Evolutionary conservation across 2,797 vertebrate genomes (phyloP), one percentile per base, ranked within the genome.

Genomic region (Heliangelus exortis): DNA sequence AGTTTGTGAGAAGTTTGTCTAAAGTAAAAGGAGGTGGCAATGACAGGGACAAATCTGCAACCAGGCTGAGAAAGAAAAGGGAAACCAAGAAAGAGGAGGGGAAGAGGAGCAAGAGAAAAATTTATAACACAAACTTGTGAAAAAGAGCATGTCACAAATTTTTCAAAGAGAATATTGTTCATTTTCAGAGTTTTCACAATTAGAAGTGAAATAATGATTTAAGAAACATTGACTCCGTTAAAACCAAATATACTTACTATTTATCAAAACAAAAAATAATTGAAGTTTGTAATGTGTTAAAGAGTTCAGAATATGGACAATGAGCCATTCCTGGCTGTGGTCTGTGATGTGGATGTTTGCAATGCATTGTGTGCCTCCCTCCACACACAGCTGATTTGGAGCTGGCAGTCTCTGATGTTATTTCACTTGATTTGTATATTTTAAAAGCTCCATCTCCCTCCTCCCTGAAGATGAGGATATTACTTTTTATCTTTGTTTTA

Each of bases 341-440:
- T 36, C 69, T 48, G 62, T 75, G 73, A 58, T 25, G 39, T 22
- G 75, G 25, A 41, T 84, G n/a, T 65, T n/a, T 80, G n/a, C 84
- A 94, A 96, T 69, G 21, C 18, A 16, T 78, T 84, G 17, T 78
- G 82, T 59, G 53, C 15, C 5, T 86, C 67, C 48, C 71, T 25
- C 47, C 9, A 59, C 28, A 31, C 53, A 89, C 81, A 79, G 95
- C 82, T 95, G 75, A 81, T 83, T 54, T 82, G 65, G 58, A 54
- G 23, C 76, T 93, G 72, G 80, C 83, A 84, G 72, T 14, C 74
- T 62, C 47, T n/a, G 69, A 39, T 93, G 72, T 87, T 91, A 54
- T 62, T 81, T 87, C 22, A 59, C 90, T 94, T 87, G 75, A 80
- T 84, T 94, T 89, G 83, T 95, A 48, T 78, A 77, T 93, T 94